Evolutionary conservation across 2,113 vertebrate genomes (phyloP).

Genomic region (Gyps fulvus): DNA sequence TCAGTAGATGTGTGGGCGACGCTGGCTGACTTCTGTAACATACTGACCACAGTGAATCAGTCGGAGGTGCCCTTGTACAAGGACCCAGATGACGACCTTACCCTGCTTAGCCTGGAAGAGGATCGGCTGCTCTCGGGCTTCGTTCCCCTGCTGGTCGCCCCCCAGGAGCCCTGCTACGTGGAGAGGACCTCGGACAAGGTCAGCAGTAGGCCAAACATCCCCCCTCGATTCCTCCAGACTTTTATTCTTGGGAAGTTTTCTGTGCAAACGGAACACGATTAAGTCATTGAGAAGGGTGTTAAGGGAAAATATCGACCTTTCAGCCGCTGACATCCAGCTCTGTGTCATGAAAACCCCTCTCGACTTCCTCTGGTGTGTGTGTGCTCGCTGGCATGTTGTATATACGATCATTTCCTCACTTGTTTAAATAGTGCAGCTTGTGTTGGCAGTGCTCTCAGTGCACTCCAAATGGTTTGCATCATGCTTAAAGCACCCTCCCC

Average conservation of each 20-base stretch:
- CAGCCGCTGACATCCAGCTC: conserved; percentile 88
- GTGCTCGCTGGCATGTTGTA: conserved; percentile 95
- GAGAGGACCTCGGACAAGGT: conserved; percentile 91
- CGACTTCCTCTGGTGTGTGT: conserved; percentile 84
- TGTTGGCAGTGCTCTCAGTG: conserved; percentile 92
- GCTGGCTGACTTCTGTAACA: conserved; percentile 93
- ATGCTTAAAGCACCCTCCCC: conserved; percentile 90
- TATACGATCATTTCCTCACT: conserved; percentile 99
- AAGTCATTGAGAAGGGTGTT: conserved; percentile 95
- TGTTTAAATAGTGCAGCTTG: conserved; percentile 99
- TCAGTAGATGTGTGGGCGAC: conserved; percentile 90
- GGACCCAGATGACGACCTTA: conserved; percentile 92
- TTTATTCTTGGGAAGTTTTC: conserved; percentile 92
- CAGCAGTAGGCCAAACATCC: conserved; percentile 75
- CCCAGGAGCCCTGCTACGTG: conserved; percentile 96
- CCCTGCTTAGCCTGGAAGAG: conserved; percentile 91
- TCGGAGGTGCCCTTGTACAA: conserved; percentile 94
- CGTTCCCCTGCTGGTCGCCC: conserved; percentile 92
- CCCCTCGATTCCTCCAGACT: conserved; percentile 71
- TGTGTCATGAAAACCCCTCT: conserved; percentile 85
- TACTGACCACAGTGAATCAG: conserved; percentile 90
- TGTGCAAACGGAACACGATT: conserved; percentile 88
- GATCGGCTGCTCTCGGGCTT: conserved; percentile 95
- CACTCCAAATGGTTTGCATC: conserved; percentile 99
- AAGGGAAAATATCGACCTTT: conserved; percentile 99